Evolutionary conservation across 1,140 invertebrate species (phyloP).

Genomic region (Scaptomyza pallida): DNA sequence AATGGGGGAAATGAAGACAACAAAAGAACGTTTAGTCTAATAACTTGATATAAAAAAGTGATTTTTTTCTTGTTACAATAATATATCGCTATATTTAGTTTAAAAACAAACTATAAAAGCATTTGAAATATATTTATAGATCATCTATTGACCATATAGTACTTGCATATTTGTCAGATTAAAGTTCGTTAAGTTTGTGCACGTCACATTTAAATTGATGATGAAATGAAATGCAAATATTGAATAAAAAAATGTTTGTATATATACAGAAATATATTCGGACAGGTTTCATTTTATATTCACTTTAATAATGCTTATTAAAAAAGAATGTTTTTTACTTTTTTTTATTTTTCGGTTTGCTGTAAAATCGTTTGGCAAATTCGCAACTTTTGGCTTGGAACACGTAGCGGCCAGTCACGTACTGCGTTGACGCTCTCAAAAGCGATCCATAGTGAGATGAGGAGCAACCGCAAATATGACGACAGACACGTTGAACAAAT

Average conservation of each 20-base stretch:
- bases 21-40: too few relatives aligned
- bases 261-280: conserved; percentile 6
- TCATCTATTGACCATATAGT: too few relatives aligned
- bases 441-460: background rate
- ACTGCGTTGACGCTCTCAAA: background rate
- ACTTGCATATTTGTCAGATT: too few relatives aligned
- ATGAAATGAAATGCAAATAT: background rate
- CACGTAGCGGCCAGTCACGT: conserved; percentile 44
- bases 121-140: too few relatives aligned
- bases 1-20: too few relatives aligned
- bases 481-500: conserved; percentile 55
- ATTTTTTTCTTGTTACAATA: too few relatives aligned
- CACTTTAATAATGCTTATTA: conserved; percentile 36
- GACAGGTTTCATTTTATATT: background rate
- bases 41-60: too few relatives aligned
- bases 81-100: too few relatives aligned
- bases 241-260: too few relatives aligned
- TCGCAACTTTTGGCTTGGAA: conserved; percentile 25
- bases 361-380: conserved; percentile 28
- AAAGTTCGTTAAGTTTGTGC: too few relatives aligned
- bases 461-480: conserved; percentile 35
- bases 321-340: conserved; percentile 34
- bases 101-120: background rate
- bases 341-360: background rate
- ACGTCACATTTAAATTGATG: too few relatives aligned